These are phyloP conservation scores for Arenaria interpres DNA, from an alignment of 2,113 vertebrate genomes.

Conservation along the genomic window DNA sequence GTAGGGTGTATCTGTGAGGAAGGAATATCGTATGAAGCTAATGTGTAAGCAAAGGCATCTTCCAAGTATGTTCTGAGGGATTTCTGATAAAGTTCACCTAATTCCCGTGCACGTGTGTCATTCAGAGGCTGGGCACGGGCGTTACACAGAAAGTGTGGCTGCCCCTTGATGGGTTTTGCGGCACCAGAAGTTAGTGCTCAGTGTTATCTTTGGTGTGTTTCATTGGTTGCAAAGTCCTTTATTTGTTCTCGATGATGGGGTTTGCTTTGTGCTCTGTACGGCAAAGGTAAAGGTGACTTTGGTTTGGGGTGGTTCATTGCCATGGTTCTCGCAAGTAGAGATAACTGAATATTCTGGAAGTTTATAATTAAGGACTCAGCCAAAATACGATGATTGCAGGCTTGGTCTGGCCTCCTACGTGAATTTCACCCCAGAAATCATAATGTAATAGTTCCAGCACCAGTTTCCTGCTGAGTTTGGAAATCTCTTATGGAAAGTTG, in stretches of 20 bases:
- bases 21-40: not conserved
- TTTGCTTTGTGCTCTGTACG: not conserved
- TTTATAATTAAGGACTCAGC: not conserved
- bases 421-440: not conserved
- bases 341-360: not conserved
- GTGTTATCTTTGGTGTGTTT: not conserved
- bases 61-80: not conserved
- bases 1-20: not conserved
- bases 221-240: not conserved
- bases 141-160: not conserved
- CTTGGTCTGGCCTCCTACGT: not conserved
- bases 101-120: not conserved
- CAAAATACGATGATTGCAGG: not conserved
- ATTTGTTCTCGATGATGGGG: not conserved
- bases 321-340: not conserved
- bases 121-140: not conserved
- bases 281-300: not conserved
- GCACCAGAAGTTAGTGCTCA: accelerated
- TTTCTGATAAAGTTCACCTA: not conserved
- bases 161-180: not conserved
- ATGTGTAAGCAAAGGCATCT: not conserved
- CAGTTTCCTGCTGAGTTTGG: not conserved
- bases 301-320: not conserved
- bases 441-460: not conserved
- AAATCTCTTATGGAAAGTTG: not conserved